Percentiles rank a stretch among this genome's conserved stretches.
phyloP scores from a whole-genome alignment of 2,113 vertebrate species.

The Hydrochoerus hydrochaeris region DNA sequence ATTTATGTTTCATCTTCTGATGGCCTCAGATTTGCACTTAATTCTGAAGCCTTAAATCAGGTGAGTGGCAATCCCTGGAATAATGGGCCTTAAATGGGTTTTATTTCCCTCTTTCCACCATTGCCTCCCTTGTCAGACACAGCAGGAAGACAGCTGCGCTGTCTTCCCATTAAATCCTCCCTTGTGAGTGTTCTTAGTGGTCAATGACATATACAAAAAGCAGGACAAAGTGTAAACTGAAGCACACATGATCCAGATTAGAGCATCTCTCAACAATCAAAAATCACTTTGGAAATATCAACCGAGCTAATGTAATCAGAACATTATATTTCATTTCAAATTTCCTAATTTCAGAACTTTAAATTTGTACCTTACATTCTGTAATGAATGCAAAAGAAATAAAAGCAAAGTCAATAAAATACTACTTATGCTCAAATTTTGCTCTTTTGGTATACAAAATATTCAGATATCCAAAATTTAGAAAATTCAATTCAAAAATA shows the following conservation, averaged over 20 bases:
- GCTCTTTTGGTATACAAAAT: not conserved
- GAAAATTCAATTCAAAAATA: conserved; percentile 47
- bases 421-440: conserved; percentile 35
- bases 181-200: not conserved
- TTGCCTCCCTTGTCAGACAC: not conserved
- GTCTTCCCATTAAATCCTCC: not conserved
- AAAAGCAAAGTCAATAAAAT: conserved; percentile 26
- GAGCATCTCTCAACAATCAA: not conserved
- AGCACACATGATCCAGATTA: not conserved
- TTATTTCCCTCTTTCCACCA: not conserved
- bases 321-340: conserved; percentile 25
- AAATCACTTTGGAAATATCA: not conserved
- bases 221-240: not conserved
- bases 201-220: not conserved
- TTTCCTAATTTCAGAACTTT: conserved; percentile 43
- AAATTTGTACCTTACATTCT: not conserved
- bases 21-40: not conserved
- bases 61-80: not conserved
- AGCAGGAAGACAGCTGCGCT: not conserved
- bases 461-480: conserved; percentile 18
- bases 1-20: conserved; percentile 42
- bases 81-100: not conserved
- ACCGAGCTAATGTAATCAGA: conserved; percentile 42
- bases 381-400: conserved; percentile 18
- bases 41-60: not conserved